Evolutionary conservation across 2,888 invertebrate species (phyloP).

Genomic region (Onchidella celtica): DNA sequence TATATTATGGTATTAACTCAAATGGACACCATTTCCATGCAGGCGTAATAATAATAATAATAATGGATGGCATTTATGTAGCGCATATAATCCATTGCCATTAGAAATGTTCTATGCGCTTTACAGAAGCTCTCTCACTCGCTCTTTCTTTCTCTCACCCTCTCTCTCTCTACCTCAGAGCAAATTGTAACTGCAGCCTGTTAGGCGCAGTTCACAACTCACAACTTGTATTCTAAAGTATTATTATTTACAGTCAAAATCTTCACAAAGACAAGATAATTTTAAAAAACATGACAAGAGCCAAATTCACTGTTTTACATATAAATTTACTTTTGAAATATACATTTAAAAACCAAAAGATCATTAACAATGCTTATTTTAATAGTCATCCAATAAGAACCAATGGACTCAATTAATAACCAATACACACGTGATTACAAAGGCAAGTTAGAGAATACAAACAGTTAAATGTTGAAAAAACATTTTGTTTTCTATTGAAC

Average conservation of each 20-base stretch:
- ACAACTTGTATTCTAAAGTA: too few species aligned
- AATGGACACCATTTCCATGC: too few species aligned
- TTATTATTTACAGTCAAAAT: background rate
- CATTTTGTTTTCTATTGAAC: slow-evolving; percentile 20
- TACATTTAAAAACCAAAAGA: slow-evolving; percentile 52
- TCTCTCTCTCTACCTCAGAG: too few species aligned
- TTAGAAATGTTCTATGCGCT: too few species aligned
- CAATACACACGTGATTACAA: slow-evolving; percentile 50
- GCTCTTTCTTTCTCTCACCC: too few species aligned
- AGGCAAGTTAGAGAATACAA: slow-evolving; percentile 49
- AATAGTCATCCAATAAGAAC: slow-evolving; percentile 45
- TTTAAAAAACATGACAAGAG: background rate
- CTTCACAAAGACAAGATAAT: background rate
- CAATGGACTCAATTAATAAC: slow-evolving; percentile 43
- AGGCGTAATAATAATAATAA: too few species aligned
- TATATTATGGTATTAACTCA: too few species aligned
- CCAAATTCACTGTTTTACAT: slow-evolving; percentile 41
- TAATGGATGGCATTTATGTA: too few species aligned
- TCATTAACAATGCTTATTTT: slow-evolving; percentile 49
- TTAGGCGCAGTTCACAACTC: too few species aligned
- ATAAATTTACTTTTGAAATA: slow-evolving; percentile 45
- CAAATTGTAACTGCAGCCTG: too few species aligned
- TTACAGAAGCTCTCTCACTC: too few species aligned
- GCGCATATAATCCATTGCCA: too few species aligned
- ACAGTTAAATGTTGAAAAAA: slow-evolving; percentile 25